These are phyloP conservation scores for Xiphorhynchus erythropygius DNA, from an alignment of 2,797 vertebrate genomes.

Conservation along the genomic window DNA sequence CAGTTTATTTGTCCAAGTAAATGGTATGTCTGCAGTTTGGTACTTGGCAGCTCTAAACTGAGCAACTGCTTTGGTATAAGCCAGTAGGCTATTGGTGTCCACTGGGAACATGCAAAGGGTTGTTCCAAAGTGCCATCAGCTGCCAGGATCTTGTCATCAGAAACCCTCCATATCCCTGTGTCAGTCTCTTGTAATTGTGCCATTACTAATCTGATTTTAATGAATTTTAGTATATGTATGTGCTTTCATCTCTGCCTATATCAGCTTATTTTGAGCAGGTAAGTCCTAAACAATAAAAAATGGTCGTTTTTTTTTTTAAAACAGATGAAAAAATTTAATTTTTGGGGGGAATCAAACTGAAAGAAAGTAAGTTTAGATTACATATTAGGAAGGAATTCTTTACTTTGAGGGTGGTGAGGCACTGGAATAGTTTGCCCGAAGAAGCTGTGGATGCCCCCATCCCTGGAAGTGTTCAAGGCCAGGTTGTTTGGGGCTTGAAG, in stretches of 20 bases:
- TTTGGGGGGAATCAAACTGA: background rate
- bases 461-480: background rate
- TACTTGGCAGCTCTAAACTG: background rate
- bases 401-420: background rate
- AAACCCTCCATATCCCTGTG: background rate
- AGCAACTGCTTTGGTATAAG: background rate
- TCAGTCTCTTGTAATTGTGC: background rate
- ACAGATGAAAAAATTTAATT: background rate
- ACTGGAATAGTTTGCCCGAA: background rate
- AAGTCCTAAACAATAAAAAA: background rate
- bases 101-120: background rate
- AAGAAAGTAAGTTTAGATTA: background rate
- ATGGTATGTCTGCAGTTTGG: background rate
- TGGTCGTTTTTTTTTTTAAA: accelerated
- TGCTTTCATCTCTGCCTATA: background rate
- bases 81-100: background rate
- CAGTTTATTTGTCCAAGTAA: background rate
- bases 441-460: background rate
- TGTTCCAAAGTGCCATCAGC: background rate
- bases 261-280: background rate
- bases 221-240: background rate
- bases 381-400: background rate
- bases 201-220: background rate
- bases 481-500: background rate
- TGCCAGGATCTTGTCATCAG: background rate